phyloP scores from a whole-genome alignment of 64 coral and sea anemone species.

The Dendrophyllia cribrosa region DNA sequence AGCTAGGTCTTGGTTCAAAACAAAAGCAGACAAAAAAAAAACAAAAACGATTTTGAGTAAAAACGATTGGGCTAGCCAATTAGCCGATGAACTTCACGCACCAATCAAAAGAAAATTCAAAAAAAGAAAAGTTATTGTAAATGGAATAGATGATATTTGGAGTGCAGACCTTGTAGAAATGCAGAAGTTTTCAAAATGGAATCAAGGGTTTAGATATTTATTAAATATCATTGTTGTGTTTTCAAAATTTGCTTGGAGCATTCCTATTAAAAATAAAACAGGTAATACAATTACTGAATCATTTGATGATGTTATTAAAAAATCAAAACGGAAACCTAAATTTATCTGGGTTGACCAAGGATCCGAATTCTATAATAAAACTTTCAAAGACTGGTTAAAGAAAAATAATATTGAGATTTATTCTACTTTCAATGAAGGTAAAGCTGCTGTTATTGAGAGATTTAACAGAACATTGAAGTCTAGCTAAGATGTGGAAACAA shows the following conservation, averaged over 20 bases:
- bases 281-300: too few species aligned
- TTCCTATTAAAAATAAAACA: not conserved
- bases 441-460: too few species aligned
- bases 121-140: not conserved
- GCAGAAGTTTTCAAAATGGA: not conserved
- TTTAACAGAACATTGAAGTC: too few species aligned
- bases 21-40: too few species aligned
- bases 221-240: not conserved
- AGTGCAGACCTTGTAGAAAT: not conserved
- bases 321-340: too few species aligned
- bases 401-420: too few species aligned
- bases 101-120: not conserved
- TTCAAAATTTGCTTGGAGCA: not conserved
- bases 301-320: too few species aligned
- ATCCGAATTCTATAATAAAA: too few species aligned
- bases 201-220: not conserved
- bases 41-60: too few species aligned
- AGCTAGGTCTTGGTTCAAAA: not conserved
- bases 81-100: not conserved
- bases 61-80: not conserved
- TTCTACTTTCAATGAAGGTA: too few species aligned
- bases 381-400: too few species aligned
- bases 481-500: conserved; percentile 25
- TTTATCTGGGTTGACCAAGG: too few species aligned
- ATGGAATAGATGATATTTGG: not conserved